Base-by-base conservation (phyloP, 2,888 invertebrate species). In the Tyria jacobaeae region DNA sequence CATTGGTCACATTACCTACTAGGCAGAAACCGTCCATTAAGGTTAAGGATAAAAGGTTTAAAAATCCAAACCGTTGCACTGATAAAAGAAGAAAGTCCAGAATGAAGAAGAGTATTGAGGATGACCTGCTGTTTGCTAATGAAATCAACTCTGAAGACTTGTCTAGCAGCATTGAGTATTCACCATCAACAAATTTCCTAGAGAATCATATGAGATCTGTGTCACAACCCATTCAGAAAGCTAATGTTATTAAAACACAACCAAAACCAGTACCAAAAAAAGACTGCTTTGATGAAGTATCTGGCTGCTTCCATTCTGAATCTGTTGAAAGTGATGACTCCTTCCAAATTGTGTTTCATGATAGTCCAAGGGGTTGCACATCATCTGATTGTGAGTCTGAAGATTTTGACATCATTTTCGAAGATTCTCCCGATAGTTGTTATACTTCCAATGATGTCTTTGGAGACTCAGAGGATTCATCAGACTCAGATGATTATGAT, bases 341-440 rank as follows among this genome's bases (percentile, higher is more conserved):
- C 0, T 94, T 92, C 77, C 92, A 93, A 82, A 92, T 94, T 9
- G 94, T 94, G 4, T 92, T 93, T 69, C 81, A 83, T 0, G 92
- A 94, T 31, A 82, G 78, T 48, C 86, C 80, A 0, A 77, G 69
- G 44, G 71, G 64, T 1, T 75, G 89, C 4, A 73, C 80, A 47
- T 75, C 87, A 2, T 95, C 94, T 0, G 95, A 94, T 55, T 94
- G 94, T 55, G 95, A 94, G n/a, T 95, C 95, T 0, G 95, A 95
- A 76, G 95, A 95, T 78, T 95, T 95, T 0, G 95, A 95, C 71
- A 94, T 95, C 1, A 85, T 95, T 7, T 94, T 94, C 9, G 92
- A 93, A 55, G 94, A 92, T 0, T 83, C 86, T 1, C 89, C 89
- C 0, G 90, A 90, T 55, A 88, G 82, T 64, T 93, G 94, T 58